Evolutionary conservation across 2,888 invertebrate genomes (phyloP), one percentile per base, ranked within the genome.

Genomic region (Sphaeridia pumilis): DNA sequence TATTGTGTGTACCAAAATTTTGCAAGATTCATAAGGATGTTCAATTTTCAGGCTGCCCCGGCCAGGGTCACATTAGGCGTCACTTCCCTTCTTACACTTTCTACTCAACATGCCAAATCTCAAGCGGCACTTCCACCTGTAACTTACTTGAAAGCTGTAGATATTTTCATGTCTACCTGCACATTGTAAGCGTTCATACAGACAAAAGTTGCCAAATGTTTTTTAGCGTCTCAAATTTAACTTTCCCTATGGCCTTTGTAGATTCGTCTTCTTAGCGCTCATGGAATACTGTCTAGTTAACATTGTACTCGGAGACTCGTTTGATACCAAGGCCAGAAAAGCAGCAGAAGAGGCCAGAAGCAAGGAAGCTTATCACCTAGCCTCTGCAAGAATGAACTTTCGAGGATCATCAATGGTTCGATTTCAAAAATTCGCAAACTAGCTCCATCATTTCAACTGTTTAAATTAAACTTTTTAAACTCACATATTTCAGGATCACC

Each of bases 261-360:
- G 83, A 55, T 89, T 90, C 71, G 89, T 90, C 67, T 90, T 90
- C 69, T 85, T 90, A 86, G 89, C 89, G 1, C 71, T 90, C 47
- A 90, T 90, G 89, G 89, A 90, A 69, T 90, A 89, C 69, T 89
- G 88, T 64, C 72, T 89, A 59, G 88, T 90, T 26, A 89, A 89
- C 68, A 87, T 86, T 26, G 83, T 86, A 1, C 75, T 86, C 17
- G 83, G 85, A 12, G 83, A 87, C 66, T 80, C 80, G 0, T 81
- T 81, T 56, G 76, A 78, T 26, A 62, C 65, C 3, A 63, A 66
- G 35, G 45, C 55, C 31, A 26, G 44, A 14, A 46, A 46, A 38
- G 46, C 26, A n/a, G 46, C 26, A 5, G 50, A 54, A 47, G 28
- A 48, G 49, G 36, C 55, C 17, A 54, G 46, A 36, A 58, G 57